These are phyloP conservation scores for Apis cerana DNA, from an alignment of 1,140 invertebrate species.

Conservation along the genomic window DNA sequence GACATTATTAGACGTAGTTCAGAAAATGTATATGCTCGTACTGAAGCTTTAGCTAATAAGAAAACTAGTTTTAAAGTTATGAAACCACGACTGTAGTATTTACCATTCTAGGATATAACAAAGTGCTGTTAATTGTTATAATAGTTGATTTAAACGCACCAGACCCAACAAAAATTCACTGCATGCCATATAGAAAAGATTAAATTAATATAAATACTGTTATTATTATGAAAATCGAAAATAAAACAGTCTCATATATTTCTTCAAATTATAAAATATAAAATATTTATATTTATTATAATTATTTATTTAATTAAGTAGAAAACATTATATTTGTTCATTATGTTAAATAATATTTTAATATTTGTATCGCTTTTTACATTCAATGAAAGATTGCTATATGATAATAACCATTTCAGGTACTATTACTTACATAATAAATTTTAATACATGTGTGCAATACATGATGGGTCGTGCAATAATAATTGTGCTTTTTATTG, in stretches of 20 bases:
- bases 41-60: slow-evolving; percentile 79
- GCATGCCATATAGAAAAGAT: slow-evolving; percentile 1
- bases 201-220: slow-evolving; percentile 24
- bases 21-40: slow-evolving; percentile 79
- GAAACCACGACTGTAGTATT: slow-evolving; percentile 76
- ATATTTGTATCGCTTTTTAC: neutral
- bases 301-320: neutral
- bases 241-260: slow-evolving; percentile 1
- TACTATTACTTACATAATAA: slow-evolving; percentile 4
- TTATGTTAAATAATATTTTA: slow-evolving; percentile 2
- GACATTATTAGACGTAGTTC: slow-evolving; percentile 78
- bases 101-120: slow-evolving; percentile 33
- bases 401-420: neutral
- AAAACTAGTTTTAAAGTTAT: slow-evolving; percentile 80
- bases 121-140: slow-evolving; percentile 17
- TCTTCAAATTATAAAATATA: neutral
- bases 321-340: slow-evolving; percentile 12
- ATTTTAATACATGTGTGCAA: neutral
- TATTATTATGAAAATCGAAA: slow-evolving; percentile 11
- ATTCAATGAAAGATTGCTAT: neutral
- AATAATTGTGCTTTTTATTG: slow-evolving; percentile 11
- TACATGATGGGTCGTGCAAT: neutral
- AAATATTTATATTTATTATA: slow-evolving; percentile 14
- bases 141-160: neutral
- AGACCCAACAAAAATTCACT: slow-evolving; percentile 9